Evolutionary conservation across 2,113 vertebrate genomes (phyloP), one percentile per base, ranked within the genome.

Genomic region (Melanerpes aurifrons): DNA sequence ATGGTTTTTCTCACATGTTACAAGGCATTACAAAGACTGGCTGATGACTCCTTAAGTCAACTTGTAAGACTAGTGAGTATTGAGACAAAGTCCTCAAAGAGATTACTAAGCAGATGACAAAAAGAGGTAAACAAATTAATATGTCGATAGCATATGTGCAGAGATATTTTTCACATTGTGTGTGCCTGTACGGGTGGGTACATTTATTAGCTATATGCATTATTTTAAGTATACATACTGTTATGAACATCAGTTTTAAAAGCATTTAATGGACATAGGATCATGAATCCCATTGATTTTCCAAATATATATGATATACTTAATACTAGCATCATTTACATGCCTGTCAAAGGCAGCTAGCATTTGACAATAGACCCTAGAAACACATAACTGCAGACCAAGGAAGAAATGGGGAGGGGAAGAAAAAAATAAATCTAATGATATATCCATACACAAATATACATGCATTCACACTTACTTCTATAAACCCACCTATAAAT

Each of bases 111-210:
- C 10, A 77, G 62, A 72, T 5, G 32, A 53, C 16, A 63, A 67
- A 82, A 72, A 73, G 3, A 62, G 12, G 28, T 53, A 63, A 69
- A 59, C 25, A 73, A 82, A 53, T 20, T 1, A 48, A 3, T 29
- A 74, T 12, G 8, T 35, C 68, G 28, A 73, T 20, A 53, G 35
- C 24, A 47, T 9, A 48, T 12, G 4, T 7, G 17, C 21, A 73
- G 43, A 59, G 28, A n/a, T 66, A 79, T 72, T 62, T n/a, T 29
- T 47, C 32, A 40, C 28, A 53, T 29, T 31, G 5, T 43, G 11
- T 20, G 19, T 14, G 40, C 7, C 7, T 53, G 10, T n/a, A 63
- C 2, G 2, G 7, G 17, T 19, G 12, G 8, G 26, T 0, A 0
- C 24, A 8, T 24, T 2, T 32, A 83, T 40, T 74, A 59, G 11